Evolutionary conservation across 2,888 invertebrate species (phyloP), one percentile per base, ranked within the genome.

Genomic region (Exephanes ischioxanthus): DNA sequence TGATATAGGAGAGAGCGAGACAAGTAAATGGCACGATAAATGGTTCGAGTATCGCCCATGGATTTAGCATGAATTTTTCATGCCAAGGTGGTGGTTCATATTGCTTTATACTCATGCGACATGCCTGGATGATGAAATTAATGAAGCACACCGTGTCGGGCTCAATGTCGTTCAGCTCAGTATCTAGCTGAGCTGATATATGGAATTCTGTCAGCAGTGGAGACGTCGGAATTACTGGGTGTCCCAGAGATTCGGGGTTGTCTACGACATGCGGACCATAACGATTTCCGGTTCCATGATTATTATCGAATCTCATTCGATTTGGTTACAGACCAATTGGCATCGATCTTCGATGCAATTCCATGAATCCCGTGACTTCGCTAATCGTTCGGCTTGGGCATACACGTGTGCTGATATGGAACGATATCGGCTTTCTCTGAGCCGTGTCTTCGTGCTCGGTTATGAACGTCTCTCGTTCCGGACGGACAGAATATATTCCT

Each of bases 261-360:
- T 48, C 19, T 61, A 75, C 63, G 16, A 58, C 14, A 48, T 73
- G 22, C 26, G 55, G 9, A 7, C n/a, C 26, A 26, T 4, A 16
- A 53, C 55, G 45, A 53, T 71, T 22, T 37, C 63, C 33, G 33
- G 53, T 77, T n/a, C 63, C 30, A 68, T 67, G 72, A 58, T 48
- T 78, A 73, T 72, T 61, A 73, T 63, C 75, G 75, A 70, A 11
- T 45, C 45, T 16, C 45, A 76, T 75, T 76, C 55, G 70, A 79
- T 68, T 73, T 37, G 16, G 73, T 83, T 78, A 68, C 68, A 68
- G 73, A 83, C 75, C 78, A 68, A 70, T 80, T 71, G 71, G 75
- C 48, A 70, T 80, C 75, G 75, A 84, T 84, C 61, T 22, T 75
- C 75, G 61, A 22, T 7, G 70, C 45, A 63, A 71, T 70, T 53